Percentiles rank a stretch among this genome's conserved stretches.
phyloP scores from a whole-genome alignment of 2,113 vertebrate species.

The Alethe diademata region DNA sequence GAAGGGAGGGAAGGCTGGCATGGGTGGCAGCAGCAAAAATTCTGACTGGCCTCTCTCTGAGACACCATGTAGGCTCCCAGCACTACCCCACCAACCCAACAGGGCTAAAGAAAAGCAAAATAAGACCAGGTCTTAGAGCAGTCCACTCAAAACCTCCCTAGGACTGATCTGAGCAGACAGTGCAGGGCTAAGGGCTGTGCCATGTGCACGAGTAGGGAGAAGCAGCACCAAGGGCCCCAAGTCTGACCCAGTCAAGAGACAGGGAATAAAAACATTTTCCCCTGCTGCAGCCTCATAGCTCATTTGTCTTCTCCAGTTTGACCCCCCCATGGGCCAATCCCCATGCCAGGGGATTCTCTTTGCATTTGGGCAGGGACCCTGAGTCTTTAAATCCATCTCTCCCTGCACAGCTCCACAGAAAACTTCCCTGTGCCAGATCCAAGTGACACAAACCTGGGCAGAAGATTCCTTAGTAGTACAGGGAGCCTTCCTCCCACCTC shows the following conservation, averaged over 20 bases:
- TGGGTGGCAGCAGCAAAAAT: background rate
- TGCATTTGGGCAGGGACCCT: background rate
- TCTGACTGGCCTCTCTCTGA: background rate
- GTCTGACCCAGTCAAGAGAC: background rate
- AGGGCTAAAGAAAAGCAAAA: background rate
- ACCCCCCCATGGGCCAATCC: fast-evolving
- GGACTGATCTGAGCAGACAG: background rate
- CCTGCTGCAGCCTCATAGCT: background rate
- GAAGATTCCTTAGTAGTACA: background rate
- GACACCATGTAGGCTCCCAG: background rate
- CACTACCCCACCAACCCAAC: background rate
- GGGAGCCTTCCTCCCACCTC: background rate
- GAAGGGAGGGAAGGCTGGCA: background rate
- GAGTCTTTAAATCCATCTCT: background rate
- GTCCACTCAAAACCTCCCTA: background rate
- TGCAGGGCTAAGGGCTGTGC: background rate
- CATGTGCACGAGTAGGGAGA: background rate
- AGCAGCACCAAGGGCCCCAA: background rate
- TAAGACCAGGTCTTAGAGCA: background rate
- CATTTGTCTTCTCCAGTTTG: background rate
- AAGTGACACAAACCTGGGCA: background rate
- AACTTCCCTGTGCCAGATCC: background rate
- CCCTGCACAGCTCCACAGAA: background rate
- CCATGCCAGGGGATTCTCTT: background rate
- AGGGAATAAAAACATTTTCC: background rate